phyloP scores from a whole-genome alignment of 1,140 invertebrate genomes.

The Neodiprion fabricii region DNA sequence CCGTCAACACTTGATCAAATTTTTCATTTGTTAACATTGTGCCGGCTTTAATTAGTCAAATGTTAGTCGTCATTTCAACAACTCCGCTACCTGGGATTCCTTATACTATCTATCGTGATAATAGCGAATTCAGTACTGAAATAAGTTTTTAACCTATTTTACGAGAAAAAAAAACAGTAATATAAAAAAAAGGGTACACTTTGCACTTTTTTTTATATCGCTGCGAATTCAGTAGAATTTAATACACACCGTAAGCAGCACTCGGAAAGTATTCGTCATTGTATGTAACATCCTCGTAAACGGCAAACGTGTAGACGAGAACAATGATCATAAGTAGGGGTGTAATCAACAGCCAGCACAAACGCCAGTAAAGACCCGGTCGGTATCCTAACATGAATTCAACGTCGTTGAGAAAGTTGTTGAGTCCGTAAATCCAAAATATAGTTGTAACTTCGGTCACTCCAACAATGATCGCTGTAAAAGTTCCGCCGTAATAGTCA shows the following conservation, averaged over 20 bases:
- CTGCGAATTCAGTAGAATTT: slow-evolving; percentile 1
- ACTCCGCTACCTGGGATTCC: too few relatives aligned
- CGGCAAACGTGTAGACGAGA: slow-evolving; percentile 69
- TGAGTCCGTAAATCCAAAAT: slow-evolving; percentile 59
- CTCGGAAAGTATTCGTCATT: slow-evolving; percentile 29
- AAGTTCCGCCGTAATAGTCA: slow-evolving; percentile 81
- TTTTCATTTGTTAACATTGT: too few relatives aligned
- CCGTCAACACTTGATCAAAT: too few relatives aligned
- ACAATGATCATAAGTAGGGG: slow-evolving; percentile 74
- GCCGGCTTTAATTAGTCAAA: too few relatives aligned
- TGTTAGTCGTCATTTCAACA: too few relatives aligned
- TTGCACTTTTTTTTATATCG: background rate
- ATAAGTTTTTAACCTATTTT: too few relatives aligned
- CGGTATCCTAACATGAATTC: slow-evolving; percentile 79
- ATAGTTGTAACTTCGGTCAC: background rate
- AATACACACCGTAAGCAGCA: slow-evolving; percentile 30
- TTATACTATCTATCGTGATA: too few relatives aligned
- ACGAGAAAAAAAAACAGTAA: too few relatives aligned
- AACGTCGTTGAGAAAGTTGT: slow-evolving; percentile 77
- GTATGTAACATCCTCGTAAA: slow-evolving; percentile 58
- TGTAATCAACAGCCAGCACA: slow-evolving; percentile 81
- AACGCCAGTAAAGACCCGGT: slow-evolving; percentile 78
- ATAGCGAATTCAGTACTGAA: too few relatives aligned
- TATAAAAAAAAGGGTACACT: background rate
- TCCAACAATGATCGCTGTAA: slow-evolving; percentile 53